These are phyloP conservation scores for Collichthys lucidus DNA, from an alignment of 2,113 vertebrate genomes.

Conservation along the genomic window DNA sequence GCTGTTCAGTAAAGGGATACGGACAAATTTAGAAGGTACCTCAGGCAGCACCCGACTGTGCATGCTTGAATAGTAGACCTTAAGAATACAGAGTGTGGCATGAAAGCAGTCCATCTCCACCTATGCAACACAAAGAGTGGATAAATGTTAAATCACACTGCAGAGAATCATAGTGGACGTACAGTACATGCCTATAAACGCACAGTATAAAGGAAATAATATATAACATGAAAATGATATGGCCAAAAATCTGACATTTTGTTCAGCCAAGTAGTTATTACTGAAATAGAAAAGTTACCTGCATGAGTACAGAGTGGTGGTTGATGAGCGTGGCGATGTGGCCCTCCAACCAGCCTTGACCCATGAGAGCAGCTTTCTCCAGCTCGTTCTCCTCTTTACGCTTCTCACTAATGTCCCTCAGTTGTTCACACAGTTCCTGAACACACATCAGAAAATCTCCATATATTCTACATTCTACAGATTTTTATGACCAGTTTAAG, in stretches of 20 bases:
- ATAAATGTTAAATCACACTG: not conserved
- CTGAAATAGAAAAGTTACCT: constrained; percentile 81
- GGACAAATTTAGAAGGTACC: constrained; percentile 65
- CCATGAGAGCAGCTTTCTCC: constrained; percentile 83
- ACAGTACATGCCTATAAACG: no score
- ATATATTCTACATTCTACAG: not conserved
- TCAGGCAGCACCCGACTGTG: constrained; percentile 78
- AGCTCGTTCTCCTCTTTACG: constrained; percentile 88
- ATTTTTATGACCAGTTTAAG: not conserved
- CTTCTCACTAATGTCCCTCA: constrained; percentile 92
- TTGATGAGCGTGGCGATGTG: constrained; percentile 82
- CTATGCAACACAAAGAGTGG: constrained; percentile 73
- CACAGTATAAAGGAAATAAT: no score
- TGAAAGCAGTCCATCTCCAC: constrained; percentile 91
- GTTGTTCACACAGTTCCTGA: constrained; percentile 89
- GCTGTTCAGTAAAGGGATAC: constrained; percentile 83
- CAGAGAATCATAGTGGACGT: no score
- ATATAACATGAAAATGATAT: no score
- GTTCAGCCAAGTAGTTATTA: no score
- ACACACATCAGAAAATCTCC: not conserved
- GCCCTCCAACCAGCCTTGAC: constrained; percentile 88
- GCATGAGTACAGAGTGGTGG: constrained; percentile 89
- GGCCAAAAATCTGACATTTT: no score
- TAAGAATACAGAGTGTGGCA: constrained; percentile 86
- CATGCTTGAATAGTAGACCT: constrained; percentile 90